Percentiles rank a stretch among this genome's conserved stretches.
phyloP scores from a whole-genome alignment of 2,888 invertebrate species.

The Eupithecia tripunctaria region DNA sequence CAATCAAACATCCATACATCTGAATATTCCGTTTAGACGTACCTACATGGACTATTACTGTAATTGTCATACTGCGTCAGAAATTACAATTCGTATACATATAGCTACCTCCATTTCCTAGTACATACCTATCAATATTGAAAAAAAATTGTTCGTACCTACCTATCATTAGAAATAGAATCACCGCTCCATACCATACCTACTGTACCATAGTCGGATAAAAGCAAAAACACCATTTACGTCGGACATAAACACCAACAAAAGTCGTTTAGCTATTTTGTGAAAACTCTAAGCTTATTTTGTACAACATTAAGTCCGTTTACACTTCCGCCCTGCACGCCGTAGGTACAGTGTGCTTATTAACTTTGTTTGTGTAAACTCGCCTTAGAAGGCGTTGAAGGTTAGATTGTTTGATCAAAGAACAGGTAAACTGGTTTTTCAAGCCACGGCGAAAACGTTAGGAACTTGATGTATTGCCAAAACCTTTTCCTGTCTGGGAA shows the following conservation, averaged over 20 bases:
- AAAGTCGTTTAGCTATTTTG: constrained; percentile 7
- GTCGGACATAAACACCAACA: not conserved
- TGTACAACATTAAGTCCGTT: constrained; percentile 7
- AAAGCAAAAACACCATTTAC: not conserved
- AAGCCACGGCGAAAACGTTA: not conserved
- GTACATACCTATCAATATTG: no score
- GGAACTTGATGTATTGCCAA: not conserved
- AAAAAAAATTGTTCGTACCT: no score
- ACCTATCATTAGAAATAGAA: no score
- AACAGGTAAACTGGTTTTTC: constrained; percentile 6
- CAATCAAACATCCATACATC: no score
- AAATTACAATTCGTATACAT: no score
- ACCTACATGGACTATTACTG: no score
- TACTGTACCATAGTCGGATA: not conserved
- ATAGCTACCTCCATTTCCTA: no score
- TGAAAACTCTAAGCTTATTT: not conserved
- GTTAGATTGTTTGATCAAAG: constrained; percentile 10
- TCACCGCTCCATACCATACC: not conserved
- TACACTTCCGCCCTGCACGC: constrained; percentile 11
- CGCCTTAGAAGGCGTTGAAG: constrained; percentile 13
- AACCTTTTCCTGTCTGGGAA: not conserved
- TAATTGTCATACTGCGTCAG: no score
- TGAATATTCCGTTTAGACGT: no score
- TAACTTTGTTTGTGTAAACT: constrained; percentile 16
- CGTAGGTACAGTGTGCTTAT: constrained; percentile 11